Conservation (phyloP, 2,113 vertebrate species). For the Sigmodon hispidus region DNA sequence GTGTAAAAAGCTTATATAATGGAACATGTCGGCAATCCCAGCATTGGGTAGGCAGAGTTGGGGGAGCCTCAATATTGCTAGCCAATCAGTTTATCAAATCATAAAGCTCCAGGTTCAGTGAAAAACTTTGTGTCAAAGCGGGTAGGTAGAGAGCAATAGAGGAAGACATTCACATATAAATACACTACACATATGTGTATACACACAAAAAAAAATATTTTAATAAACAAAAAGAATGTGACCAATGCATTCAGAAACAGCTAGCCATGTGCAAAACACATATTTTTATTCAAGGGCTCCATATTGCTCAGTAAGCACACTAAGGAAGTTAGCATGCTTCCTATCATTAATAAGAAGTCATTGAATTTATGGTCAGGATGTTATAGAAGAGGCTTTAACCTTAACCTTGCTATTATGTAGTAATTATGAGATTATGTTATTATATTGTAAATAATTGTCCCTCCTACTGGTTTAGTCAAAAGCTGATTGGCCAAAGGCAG, state of each 20-base stretch:
- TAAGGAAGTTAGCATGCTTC: not conserved
- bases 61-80: not conserved
- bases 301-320: not conserved
- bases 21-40: no score
- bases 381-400: not conserved
- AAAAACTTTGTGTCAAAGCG: not conserved
- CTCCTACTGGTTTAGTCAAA: no score
- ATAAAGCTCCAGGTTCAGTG: not conserved
- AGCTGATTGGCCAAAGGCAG: no score
- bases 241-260: no score
- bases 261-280: not conserved
- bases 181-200: not conserved
- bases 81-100: no score
- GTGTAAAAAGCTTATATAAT: not conserved
- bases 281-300: not conserved
- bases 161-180: not conserved
- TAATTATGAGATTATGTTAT: no score
- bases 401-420: not conserved
- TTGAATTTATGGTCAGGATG: not conserved
- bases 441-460: no score
- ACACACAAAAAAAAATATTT: not conserved
- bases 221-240: not conserved
- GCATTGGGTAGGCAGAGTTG: not conserved
- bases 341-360: not conserved
- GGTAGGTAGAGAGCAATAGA: not conserved